Conservation (phyloP, 1,140 invertebrate species). For the Phocides pigmalion region DNA sequence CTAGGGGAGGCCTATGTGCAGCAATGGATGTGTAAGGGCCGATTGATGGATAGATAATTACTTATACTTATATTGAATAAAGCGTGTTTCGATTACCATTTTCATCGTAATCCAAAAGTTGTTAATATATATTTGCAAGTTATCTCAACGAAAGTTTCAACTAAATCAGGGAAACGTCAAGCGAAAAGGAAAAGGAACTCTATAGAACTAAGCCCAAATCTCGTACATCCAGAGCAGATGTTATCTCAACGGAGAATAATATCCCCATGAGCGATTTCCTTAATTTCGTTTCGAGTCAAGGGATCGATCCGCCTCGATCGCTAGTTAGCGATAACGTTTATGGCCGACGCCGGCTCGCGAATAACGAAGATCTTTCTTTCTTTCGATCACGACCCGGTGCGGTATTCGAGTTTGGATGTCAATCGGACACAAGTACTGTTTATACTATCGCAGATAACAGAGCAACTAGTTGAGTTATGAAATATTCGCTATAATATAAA, state of each 20-base stretch:
- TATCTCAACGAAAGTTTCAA: background rate
- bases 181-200: conserved; percentile 49
- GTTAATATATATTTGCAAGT: too few species aligned
- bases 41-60: too few species aligned
- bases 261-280: conserved; percentile 82
- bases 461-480: background rate
- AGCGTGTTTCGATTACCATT: too few species aligned
- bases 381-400: conserved; percentile 74
- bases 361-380: conserved; percentile 69
- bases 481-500: too few species aligned
- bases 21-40: too few species aligned
- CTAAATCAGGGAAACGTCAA: conserved; percentile 30
- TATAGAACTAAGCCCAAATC: conserved; percentile 61
- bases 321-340: conserved; percentile 77
- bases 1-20: too few species aligned
- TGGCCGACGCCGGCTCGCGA: conserved; percentile 64
- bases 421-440: conserved; percentile 62
- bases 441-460: background rate
- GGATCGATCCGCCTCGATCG: conserved; percentile 79
- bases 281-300: conserved; percentile 81
- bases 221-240: conserved; percentile 71
- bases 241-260: conserved; percentile 77
- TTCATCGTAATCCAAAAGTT: too few species aligned
- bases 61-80: too few species aligned
- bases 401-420: conserved; percentile 76